These are phyloP conservation scores for Gerris lacustris DNA, from an alignment of 2,888 invertebrate species.

Conservation along the genomic window DNA sequence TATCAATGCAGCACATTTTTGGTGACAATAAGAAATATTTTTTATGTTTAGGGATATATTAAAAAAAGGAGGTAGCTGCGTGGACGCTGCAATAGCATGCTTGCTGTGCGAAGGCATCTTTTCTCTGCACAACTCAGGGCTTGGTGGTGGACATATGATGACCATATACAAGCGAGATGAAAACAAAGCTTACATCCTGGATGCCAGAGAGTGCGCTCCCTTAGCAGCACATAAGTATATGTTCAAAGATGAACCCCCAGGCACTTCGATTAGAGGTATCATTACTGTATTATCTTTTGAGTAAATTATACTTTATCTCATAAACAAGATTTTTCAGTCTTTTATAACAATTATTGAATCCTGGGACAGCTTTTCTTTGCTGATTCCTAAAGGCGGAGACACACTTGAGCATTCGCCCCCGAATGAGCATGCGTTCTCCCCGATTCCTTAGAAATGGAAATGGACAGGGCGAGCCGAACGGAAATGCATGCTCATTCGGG, in stretches of 20 bases:
- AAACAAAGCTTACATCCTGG: conserved; percentile 48
- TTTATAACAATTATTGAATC: too few species aligned
- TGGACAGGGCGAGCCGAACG: too few species aligned
- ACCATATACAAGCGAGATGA: conserved; percentile 53
- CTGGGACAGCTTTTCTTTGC: too few species aligned
- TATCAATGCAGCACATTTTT: too few species aligned
- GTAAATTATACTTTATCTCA: too few species aligned
- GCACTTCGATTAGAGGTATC: conserved; percentile 11
- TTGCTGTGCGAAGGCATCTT: conserved; percentile 37
- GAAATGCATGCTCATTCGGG: too few species aligned
- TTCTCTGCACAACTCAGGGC: conserved; percentile 37
- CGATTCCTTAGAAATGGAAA: too few species aligned
- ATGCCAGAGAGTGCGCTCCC: conserved; percentile 66
- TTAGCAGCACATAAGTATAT: conserved; percentile 45
- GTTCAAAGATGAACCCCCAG: conserved; percentile 39
- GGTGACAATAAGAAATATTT: too few species aligned
- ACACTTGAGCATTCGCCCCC: too few species aligned
- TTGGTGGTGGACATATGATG: conserved; percentile 68
- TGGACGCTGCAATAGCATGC: conserved; percentile 38
- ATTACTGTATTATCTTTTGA: not conserved
- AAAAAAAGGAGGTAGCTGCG: conserved; percentile 35
- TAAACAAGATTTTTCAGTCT: too few species aligned
- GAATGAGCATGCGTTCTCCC: too few species aligned
- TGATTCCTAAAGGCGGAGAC: too few species aligned
- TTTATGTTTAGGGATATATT: conserved; percentile 31